phyloP scores from a whole-genome alignment of 2,888 invertebrate species.

The Amiota minor region DNA sequence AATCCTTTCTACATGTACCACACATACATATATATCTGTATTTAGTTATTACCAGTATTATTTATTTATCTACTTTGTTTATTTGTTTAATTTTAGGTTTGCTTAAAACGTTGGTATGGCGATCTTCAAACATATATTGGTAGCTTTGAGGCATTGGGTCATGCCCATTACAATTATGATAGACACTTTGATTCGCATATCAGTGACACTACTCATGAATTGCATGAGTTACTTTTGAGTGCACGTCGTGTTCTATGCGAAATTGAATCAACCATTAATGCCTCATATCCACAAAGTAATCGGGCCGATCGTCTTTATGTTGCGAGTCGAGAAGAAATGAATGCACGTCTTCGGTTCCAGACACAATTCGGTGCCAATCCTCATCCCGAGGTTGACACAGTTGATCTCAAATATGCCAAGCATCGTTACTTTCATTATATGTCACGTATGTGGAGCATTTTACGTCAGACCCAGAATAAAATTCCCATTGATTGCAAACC shows the following conservation, averaged over 20 bases:
- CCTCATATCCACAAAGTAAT: slow-evolving; percentile 52
- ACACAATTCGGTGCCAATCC: slow-evolving; percentile 44
- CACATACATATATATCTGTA: background rate
- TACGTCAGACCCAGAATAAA: slow-evolving; percentile 28
- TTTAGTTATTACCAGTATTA: too few relatives aligned
- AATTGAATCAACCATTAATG: slow-evolving; percentile 69
- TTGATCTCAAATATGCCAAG: slow-evolving; percentile 64
- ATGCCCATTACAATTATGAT: slow-evolving; percentile 60
- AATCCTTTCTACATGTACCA: background rate
- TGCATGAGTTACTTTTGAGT: slow-evolving; percentile 59
- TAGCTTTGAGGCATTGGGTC: slow-evolving; percentile 64
- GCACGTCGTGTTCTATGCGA: slow-evolving; percentile 68
- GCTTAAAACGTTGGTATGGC: slow-evolving; percentile 67
- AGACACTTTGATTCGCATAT: slow-evolving; percentile 47
- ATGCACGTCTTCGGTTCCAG: slow-evolving; percentile 55
- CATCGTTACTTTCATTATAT: slow-evolving; percentile 58
- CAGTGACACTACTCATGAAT: slow-evolving; percentile 53
- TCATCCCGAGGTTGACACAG: slow-evolving; percentile 28
- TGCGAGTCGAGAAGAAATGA: slow-evolving; percentile 43
- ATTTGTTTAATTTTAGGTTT: slow-evolving; percentile 50
- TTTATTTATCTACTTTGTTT: slow-evolving; percentile 17
- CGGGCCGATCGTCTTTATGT: slow-evolving; percentile 49
- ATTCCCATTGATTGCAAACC: slow-evolving; percentile 35
- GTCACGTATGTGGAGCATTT: slow-evolving; percentile 48
- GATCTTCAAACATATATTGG: slow-evolving; percentile 68